A percentile compares a stretch with the other conserved stretches of the same genome.
Conservation (phyloP, 2,113 vertebrate species). For the Podarcis cretensis region DNA sequence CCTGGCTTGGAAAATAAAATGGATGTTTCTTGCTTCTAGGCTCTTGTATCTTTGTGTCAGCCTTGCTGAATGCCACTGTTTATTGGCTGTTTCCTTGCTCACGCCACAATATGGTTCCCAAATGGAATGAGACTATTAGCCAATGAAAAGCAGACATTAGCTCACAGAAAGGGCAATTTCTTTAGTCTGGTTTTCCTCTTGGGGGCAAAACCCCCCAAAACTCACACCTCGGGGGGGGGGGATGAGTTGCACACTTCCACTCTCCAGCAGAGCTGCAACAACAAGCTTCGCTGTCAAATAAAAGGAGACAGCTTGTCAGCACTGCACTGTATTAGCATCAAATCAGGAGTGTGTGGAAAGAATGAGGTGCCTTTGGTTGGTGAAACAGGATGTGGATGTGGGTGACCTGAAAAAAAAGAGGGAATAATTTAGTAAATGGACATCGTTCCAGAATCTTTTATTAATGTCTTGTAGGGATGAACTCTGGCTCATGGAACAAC, state of each 20-base stretch:
- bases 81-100: conserved; percentile 57
- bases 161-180: conserved; percentile 17
- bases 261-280: conserved; percentile 27
- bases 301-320: conserved; percentile 39
- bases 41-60: conserved; percentile 46
- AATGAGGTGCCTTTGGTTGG: not conserved
- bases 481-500: not conserved
- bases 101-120: conserved; percentile 50
- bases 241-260: not conserved
- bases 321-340: conserved; percentile 31
- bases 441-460: conserved; percentile 23
- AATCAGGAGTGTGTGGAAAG: conserved; percentile 21
- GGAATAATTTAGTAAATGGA: conserved; percentile 23
- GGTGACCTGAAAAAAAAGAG: conserved; percentile 22
- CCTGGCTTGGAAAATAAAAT: conserved; percentile 55
- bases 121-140: conserved; percentile 47
- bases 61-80: conserved; percentile 34
- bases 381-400: conserved; percentile 10
- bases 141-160: conserved; percentile 41
- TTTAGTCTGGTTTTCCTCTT: conserved; percentile 33
- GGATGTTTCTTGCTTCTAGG: conserved; percentile 61
- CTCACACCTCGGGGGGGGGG: conserved; percentile 31
- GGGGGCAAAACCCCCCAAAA: not conserved
- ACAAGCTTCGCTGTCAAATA: not conserved
- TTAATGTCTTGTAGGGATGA: not conserved